These are phyloP conservation scores for Phaedon cochleariae DNA, from an alignment of 2,888 invertebrate genomes.

Conservation along the genomic window DNA sequence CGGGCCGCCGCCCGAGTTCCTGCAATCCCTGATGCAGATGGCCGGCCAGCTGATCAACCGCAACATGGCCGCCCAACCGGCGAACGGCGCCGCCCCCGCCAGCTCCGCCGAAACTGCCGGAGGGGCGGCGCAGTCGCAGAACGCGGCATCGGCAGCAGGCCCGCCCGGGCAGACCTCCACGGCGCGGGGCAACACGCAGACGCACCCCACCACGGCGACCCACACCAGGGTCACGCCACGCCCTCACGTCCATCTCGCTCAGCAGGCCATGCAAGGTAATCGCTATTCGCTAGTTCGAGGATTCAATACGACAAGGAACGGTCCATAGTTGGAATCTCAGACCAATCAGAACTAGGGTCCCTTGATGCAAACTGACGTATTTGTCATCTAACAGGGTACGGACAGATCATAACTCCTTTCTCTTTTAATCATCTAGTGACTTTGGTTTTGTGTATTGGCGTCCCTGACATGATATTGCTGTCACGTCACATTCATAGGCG, in stretches of 20 bases:
- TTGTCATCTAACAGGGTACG: no score
- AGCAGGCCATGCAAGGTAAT: conserved; percentile 65
- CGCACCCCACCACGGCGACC: conserved; percentile 76
- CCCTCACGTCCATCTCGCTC: conserved; percentile 73
- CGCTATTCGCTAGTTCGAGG: no score
- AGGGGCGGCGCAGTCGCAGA: conserved; percentile 39
- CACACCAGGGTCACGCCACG: conserved; percentile 75
- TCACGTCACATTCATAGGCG: no score
- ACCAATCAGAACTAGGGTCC: no score
- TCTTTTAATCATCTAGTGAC: no score
- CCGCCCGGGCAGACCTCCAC: conserved; percentile 27
- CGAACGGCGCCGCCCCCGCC: conserved; percentile 44
- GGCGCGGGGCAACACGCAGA: conserved; percentile 69
- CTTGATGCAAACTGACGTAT: no score
- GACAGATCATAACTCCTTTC: no score
- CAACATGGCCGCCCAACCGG: conserved; percentile 42
- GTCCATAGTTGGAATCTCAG: no score
- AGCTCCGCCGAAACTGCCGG: conserved; percentile 41
- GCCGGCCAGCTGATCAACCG: conserved; percentile 61
- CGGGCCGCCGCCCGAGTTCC: conserved; percentile 63
- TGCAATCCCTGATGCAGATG: conserved; percentile 68
- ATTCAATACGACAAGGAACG: no score
- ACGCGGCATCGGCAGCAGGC: conserved; percentile 27
- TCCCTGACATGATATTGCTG: no score
- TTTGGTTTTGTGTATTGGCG: no score